These are phyloP conservation scores for Gnathonemus echidnorhynchus DNA, from an alignment of 2,113 vertebrate genomes.

Conservation along the genomic window DNA sequence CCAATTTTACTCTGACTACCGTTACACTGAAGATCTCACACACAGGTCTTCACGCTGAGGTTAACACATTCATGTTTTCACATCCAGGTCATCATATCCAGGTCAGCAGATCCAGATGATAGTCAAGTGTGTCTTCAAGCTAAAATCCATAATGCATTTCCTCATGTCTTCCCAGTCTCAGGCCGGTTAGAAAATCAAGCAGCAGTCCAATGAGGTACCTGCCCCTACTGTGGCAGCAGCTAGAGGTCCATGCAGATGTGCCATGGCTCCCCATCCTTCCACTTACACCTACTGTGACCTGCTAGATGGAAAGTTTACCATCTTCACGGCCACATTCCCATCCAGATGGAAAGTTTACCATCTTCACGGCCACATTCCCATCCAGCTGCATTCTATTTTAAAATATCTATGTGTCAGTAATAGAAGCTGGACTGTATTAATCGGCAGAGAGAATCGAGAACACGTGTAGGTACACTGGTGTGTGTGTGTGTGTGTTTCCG, in stretches of 20 bases:
- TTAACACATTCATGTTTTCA: background rate
- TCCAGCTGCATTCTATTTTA: background rate
- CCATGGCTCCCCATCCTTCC: background rate
- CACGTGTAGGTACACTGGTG: background rate
- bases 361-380: background rate
- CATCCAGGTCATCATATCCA: background rate
- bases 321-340: background rate
- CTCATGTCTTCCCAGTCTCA: background rate
- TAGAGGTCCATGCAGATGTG: background rate
- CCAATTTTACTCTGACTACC: background rate
- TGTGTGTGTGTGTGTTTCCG: background rate
- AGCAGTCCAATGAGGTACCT: background rate
- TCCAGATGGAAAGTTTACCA: background rate
- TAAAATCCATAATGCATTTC: background rate
- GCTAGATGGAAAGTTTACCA: slow-evolving; percentile 13
- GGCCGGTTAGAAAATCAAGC: background rate
- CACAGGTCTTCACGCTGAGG: background rate
- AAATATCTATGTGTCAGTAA: slow-evolving; percentile 37
- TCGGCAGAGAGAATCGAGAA: background rate
- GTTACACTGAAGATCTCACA: background rate
- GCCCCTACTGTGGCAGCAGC: background rate
- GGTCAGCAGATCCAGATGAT: background rate
- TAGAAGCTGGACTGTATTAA: slow-evolving; percentile 23
- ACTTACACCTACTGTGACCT: background rate
- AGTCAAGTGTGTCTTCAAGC: background rate